A percentile compares a stretch with the other conserved stretches of the same genome.
These are phyloP conservation scores for Cantharis nigra DNA, from an alignment of 2,888 invertebrate genomes.

Conservation along the genomic window DNA sequence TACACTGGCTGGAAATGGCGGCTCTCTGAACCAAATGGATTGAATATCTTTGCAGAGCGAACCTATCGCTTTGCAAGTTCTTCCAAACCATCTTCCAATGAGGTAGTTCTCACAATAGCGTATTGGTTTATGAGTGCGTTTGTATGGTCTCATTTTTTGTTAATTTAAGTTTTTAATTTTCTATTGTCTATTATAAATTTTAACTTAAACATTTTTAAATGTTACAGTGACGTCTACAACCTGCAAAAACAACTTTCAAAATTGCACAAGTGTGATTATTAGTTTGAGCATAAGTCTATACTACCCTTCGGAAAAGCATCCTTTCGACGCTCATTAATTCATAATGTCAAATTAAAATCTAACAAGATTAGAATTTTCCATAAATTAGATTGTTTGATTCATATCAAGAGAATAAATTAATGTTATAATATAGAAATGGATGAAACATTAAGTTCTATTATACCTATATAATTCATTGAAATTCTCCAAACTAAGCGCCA, in stretches of 20 bases:
- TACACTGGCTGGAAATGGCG: constrained; percentile 16
- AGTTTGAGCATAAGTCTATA: too few species aligned
- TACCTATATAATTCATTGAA: too few species aligned
- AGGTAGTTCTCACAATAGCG: neutral
- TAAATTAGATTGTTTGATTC: too few species aligned
- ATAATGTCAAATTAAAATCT: too few species aligned
- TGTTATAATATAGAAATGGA: too few species aligned
- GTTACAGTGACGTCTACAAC: neutral
- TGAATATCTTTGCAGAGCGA: constrained; percentile 10
- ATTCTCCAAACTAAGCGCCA: too few species aligned
- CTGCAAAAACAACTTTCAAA: neutral
- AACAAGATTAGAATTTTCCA: too few species aligned
- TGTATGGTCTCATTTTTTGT: constrained; percentile 7
- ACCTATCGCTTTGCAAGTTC: neutral
- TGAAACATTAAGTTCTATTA: too few species aligned
- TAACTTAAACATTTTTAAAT: neutral
- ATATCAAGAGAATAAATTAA: too few species aligned
- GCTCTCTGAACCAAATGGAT: constrained; percentile 11
- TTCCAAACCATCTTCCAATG: constrained; percentile 6
- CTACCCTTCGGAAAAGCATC: too few species aligned
- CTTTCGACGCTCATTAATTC: too few species aligned
- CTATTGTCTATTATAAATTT: neutral
- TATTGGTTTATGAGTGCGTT: constrained; percentile 9
- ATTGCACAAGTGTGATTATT: too few species aligned
- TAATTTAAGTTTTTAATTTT: neutral